A percentile compares a stretch with the other conserved stretches of the same genome.
Conservation (phyloP, 1,140 invertebrate genomes). For the Lasaia peninsularis region DNA sequence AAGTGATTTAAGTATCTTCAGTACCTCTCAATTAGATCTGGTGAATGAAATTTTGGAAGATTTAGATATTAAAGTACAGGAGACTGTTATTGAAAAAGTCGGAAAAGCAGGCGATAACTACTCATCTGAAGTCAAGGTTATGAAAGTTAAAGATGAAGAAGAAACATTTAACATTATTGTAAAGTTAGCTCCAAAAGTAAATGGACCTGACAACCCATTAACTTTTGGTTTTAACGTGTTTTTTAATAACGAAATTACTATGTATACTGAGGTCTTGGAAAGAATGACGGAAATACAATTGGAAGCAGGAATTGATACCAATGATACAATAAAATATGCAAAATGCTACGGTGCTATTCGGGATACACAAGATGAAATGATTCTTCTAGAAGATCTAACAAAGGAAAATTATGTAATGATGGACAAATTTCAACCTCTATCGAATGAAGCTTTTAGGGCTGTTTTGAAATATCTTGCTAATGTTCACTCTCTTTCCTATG, state of each 20-base stretch:
- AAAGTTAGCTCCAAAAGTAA: background rate
- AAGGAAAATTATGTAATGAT: conserved; percentile 57
- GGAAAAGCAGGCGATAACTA: conserved; percentile 4
- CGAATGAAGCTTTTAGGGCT: conserved; percentile 43
- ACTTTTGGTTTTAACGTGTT: background rate
- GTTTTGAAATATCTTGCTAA: background rate
- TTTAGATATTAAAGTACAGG: background rate
- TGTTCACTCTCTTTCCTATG: conserved; percentile 3
- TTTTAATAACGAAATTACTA: conserved; percentile 11
- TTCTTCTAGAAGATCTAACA: conserved; percentile 73
- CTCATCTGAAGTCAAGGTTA: background rate
- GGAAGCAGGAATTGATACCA: background rate
- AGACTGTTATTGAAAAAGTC: background rate
- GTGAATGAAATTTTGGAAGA: background rate
- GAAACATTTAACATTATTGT: background rate
- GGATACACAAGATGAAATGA: background rate
- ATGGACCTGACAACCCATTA: background rate
- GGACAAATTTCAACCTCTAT: conserved; percentile 59
- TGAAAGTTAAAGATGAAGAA: background rate
- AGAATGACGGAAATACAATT: background rate
- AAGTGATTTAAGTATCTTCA: background rate
- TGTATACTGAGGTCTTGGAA: conserved; percentile 31
- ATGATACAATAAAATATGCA: background rate
- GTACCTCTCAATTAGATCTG: background rate
- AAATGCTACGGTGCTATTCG: background rate